A percentile compares a stretch with the other conserved stretches of the same genome.
These are phyloP conservation scores for Poeciliopsis infans DNA, from an alignment of 2,797 vertebrate species.

Conservation along the genomic window DNA sequence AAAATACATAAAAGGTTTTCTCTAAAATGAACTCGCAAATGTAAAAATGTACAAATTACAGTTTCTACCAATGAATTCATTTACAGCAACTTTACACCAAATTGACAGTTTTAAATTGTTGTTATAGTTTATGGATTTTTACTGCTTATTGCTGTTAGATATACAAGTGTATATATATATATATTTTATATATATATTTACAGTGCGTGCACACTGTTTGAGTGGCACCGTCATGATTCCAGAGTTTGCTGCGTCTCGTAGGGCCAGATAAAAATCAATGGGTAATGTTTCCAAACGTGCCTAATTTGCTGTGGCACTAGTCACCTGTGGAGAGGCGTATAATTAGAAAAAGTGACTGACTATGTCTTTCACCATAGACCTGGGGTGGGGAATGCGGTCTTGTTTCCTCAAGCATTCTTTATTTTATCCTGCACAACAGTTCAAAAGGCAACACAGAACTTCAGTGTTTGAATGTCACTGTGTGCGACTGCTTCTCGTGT, in stretches of 20 bases:
- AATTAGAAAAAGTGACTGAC: neutral
- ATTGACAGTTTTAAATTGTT: no score
- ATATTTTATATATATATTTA: no score
- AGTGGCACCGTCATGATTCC: neutral
- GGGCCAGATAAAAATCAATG: neutral
- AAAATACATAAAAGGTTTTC: no score
- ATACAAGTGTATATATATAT: no score
- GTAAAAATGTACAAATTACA: no score
- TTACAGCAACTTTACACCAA: no score
- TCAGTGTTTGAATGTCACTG: neutral
- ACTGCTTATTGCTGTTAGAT: no score
- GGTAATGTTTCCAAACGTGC: neutral
- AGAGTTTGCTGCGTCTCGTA: neutral
- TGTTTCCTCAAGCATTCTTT: neutral
- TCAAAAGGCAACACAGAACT: neutral
- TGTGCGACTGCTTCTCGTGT: neutral
- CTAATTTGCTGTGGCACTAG: neutral
- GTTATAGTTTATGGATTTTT: no score
- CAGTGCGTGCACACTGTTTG: neutral
- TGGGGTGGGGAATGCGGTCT: neutral
- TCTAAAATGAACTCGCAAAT: no score
- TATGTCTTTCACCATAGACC: neutral
- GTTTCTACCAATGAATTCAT: no score
- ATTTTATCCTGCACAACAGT: neutral
- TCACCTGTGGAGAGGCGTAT: constrained; percentile 3